Base-by-base conservation (phyloP, 2,888 invertebrate genomes). In the Podabrus alpinus region DNA sequence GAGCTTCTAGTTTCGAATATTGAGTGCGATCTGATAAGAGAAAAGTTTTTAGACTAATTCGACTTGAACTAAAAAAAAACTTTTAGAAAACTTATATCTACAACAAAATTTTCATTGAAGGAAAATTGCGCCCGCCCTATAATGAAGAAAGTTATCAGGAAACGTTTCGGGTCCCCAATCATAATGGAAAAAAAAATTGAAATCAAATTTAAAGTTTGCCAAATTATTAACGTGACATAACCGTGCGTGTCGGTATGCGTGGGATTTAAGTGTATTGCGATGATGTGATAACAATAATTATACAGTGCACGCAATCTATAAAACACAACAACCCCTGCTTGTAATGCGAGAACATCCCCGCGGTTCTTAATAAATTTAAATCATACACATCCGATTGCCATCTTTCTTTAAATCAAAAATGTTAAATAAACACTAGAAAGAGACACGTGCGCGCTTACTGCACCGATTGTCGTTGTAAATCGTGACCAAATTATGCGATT, bases 271-370 rank as follows among this genome's bases (percentile, higher is more conserved):
- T 76, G 78, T 72, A 76, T 72, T 76, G 78, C 78, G 78, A 78
- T 78, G 70, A 74, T 74, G 78, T 74, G 78, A 78, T 78, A 78
- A 76, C 78, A 72, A 72, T 78, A 76, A 78, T 76, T 78, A 78
- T 72, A 61, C 70, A 66, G 60, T 70, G 74, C 78, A 78, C 78
- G 78, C 78, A 74, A 76, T 64, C 71, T 73, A 73, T 75, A 75
- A 76, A 77, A 73, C 66, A 73, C 71, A 77, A 74, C 72, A 69
- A 69, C 74, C 69, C 66, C 21, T 69, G 24, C 61, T 68, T 69
- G 73, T 76, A 76, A 73, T 76, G 64, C 70, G 61, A 76, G 66
- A 72, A 75, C 75, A 73, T 69, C 45, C 74, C 69, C 66, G 24
- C 71, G 17, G 66, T 66, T 66, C 71, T 66, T 71, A 66, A 70